Conservation (phyloP, 2,888 invertebrate genomes). For the Cactoblastis cactorum region DNA sequence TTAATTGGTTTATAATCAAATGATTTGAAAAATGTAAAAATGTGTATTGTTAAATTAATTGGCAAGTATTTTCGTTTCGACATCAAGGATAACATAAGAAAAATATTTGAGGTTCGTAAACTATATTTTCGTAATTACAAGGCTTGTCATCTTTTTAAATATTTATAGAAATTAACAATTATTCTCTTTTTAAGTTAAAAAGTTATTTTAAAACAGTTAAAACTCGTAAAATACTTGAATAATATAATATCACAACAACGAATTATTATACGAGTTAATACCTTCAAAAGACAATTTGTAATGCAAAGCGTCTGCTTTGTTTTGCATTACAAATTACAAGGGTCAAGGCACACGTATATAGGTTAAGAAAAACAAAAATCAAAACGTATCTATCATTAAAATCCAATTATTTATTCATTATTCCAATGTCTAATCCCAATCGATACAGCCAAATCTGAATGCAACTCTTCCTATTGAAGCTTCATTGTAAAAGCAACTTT, state of each 20-base stretch:
- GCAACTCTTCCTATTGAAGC: constrained; percentile 37
- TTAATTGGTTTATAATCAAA: neutral
- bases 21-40: neutral
- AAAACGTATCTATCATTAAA: constrained; percentile 46
- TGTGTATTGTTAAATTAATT: no score
- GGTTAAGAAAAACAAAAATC: constrained; percentile 50
- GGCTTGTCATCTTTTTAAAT: no score
- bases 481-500: constrained; percentile 34
- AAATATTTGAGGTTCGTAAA: no score
- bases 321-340: no score
- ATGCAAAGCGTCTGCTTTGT: constrained; percentile 11
- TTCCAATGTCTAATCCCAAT: constrained; percentile 39
- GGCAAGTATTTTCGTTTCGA: no score
- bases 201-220: no score
- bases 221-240: no score
- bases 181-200: no score
- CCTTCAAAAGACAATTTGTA: neutral
- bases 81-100: no score
- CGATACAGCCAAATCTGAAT: constrained; percentile 46
- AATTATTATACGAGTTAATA: neutral
- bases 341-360: constrained; percentile 56
- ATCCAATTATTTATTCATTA: constrained; percentile 53
- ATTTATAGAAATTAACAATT: no score
- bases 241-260: neutral
- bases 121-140: no score